Evolutionary conservation across 2,888 invertebrate species (phyloP).

Genomic region (Drosophila neoperkinsi): DNA sequence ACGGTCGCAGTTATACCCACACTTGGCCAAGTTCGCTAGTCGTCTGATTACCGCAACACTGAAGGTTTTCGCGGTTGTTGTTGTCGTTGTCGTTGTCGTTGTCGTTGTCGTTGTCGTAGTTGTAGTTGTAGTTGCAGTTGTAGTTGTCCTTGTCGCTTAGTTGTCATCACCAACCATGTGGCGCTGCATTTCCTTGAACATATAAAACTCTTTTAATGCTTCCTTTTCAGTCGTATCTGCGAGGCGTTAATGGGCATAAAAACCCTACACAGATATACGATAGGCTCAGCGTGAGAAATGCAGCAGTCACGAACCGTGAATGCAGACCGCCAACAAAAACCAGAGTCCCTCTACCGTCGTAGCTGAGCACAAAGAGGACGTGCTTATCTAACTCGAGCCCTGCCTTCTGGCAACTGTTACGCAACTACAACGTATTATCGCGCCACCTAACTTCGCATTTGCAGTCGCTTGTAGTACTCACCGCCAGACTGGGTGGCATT

Average conservation of each 20-base stretch:
- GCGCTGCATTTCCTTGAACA: constrained; percentile 71
- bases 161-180: constrained; percentile 60
- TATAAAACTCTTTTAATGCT: constrained; percentile 75
- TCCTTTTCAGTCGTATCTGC: constrained; percentile 68
- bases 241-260: constrained; percentile 71
- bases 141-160: constrained; percentile 49
- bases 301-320: constrained; percentile 61
- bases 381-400: constrained; percentile 21
- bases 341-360: constrained; percentile 27
- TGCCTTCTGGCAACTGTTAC: constrained; percentile 58
- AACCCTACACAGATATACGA: constrained; percentile 47
- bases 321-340: constrained; percentile 55
- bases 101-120: constrained; percentile 17
- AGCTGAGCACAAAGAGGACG: background rate
- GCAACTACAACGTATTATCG: constrained; percentile 63
- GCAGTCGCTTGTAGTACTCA: constrained; percentile 62
- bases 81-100: background rate
- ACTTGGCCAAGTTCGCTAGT: constrained; percentile 70
- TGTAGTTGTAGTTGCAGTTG: constrained; percentile 45
- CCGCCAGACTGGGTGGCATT: constrained; percentile 27
- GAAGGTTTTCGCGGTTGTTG: constrained; percentile 13
- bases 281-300: constrained; percentile 64
- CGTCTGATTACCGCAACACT: constrained; percentile 61
- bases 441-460: constrained; percentile 68
- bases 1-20: constrained; percentile 66